Evolutionary conservation across 2,888 invertebrate species (phyloP), one percentile per base, ranked within the genome.

Genomic region (Siphlonurus alternatus): DNA sequence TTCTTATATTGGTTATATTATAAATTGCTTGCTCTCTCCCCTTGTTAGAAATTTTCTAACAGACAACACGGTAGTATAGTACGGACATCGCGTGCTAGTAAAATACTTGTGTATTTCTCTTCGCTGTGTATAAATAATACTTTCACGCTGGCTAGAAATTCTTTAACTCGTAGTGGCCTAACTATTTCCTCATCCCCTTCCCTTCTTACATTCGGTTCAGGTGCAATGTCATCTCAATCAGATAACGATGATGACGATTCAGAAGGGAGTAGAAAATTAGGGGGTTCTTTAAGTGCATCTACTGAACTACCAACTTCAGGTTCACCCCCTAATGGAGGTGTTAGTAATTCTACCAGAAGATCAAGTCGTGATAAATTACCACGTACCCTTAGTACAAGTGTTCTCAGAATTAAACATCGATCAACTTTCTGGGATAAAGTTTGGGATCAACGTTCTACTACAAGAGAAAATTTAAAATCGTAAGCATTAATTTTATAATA

Each of bases 381-480:
- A 2, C 79, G 88, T 67, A 88, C 87, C 15, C 81, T 87, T 67
- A 88, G 88, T 74, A 89, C 90, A 67, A 88, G 88, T 70, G 89
- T 87, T 53, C 81, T 92, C 63, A 80, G 89, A 71, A 85, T 88
- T 73, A 87, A 88, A 72, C 83, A 86, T 74, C 80, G 89, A 70
- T 85, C 86, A 67, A 83, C 87, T 61, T 92, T 91, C 76, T 91
- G 91, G 91, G 88, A 89, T 73, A 88, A 89, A 76, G 88, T 88
- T 77, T 87, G 85, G 83, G 83, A 85, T 70, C 83, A 86, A 69
- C 80, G 83, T 70, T 82, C 56, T 5, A 18, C 56, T 5, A 56
- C 56, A n/a, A n/a, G 56, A 7, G 56, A 56, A 38, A 38, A 38
- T 22, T 56, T 22, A 56, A n/a, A 22, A 56, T 20, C 56, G 56